A percentile compares a stretch with the other conserved stretches of the same genome.
phyloP scores from a whole-genome alignment of 2,797 vertebrate genomes.

The Huso huso region DNA sequence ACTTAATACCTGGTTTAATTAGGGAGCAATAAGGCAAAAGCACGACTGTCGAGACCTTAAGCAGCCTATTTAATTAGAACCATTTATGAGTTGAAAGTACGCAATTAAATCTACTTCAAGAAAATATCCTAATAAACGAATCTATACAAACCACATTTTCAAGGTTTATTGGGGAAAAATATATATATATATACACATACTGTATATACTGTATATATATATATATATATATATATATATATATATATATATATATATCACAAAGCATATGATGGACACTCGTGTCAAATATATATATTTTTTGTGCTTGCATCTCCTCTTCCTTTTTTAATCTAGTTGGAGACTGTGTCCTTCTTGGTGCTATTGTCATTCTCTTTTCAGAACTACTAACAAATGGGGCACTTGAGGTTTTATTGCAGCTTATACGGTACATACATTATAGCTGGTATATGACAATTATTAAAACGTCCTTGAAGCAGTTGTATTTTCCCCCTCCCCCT shows the following conservation, averaged over 20 bases:
- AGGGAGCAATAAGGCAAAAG: conserved; percentile 32
- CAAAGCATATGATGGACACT: conserved; percentile 29
- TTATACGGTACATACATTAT: neutral
- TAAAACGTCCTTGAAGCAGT: conserved; percentile 5
- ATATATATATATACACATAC: no score
- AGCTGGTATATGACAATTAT: conserved; percentile 4
- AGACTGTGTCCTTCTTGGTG: neutral
- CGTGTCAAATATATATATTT: conserved; percentile 28
- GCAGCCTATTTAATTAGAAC: conserved; percentile 46
- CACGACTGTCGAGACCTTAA: conserved; percentile 28
- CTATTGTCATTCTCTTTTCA: neutral
- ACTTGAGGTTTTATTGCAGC: neutral
- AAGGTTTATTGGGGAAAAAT: conserved; percentile 7
- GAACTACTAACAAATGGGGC: neutral
- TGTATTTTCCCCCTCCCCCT: no score
- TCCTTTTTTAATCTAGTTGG: neutral
- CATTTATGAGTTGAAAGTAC: conserved; percentile 58
- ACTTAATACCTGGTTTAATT: conserved; percentile 22
- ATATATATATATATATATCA: conserved; percentile 33
- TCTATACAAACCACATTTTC: conserved; percentile 47
- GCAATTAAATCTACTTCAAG: conserved; percentile 44
- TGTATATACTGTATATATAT: no score
- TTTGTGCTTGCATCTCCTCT: neutral
- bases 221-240: no score
- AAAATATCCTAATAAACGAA: conserved; percentile 50